These are phyloP conservation scores for Lasaia peninsularis DNA, from an alignment of 1,140 invertebrate genomes.

Conservation along the genomic window DNA sequence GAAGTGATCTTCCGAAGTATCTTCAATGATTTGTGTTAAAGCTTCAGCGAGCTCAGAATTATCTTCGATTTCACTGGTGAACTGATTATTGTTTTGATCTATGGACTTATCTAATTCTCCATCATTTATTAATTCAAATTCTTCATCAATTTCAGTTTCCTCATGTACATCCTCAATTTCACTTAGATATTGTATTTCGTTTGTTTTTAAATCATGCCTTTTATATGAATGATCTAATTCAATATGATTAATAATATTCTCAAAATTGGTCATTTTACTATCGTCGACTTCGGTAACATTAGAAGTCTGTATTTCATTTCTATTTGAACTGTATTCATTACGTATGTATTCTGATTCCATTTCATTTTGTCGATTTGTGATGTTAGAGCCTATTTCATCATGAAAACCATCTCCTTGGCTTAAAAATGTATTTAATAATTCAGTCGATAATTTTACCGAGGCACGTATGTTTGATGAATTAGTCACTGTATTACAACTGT, in stretches of 20 bases:
- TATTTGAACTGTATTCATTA: no score
- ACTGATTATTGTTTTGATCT: neutral
- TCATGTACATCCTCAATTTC: neutral
- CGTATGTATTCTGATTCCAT: neutral
- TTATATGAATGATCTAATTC: no score
- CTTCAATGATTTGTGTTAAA: slow-evolving; percentile 44
- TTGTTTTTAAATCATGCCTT: neutral
- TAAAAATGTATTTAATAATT: slow-evolving; percentile 43
- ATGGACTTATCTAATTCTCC: neutral
- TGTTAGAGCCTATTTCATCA: neutral
- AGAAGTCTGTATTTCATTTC: no score
- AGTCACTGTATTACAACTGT: neutral
- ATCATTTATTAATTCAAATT: neutral
- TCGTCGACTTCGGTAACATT: no score
- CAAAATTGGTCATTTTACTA: no score
- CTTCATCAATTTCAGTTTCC: neutral
- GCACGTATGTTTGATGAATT: slow-evolving; percentile 22
- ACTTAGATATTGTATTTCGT: neutral
- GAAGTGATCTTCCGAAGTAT: slow-evolving; percentile 14
- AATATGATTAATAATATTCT: no score
- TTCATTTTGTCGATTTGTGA: neutral
- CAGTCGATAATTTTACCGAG: slow-evolving; percentile 47
- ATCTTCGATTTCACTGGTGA: slow-evolving; percentile 15
- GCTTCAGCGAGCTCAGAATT: slow-evolving; percentile 45
- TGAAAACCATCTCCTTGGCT: slow-evolving; percentile 12